A percentile compares a stretch with the other conserved stretches of the same genome.
phyloP scores from a whole-genome alignment of 2,113 vertebrate genomes.

The Barbus barbus region DNA sequence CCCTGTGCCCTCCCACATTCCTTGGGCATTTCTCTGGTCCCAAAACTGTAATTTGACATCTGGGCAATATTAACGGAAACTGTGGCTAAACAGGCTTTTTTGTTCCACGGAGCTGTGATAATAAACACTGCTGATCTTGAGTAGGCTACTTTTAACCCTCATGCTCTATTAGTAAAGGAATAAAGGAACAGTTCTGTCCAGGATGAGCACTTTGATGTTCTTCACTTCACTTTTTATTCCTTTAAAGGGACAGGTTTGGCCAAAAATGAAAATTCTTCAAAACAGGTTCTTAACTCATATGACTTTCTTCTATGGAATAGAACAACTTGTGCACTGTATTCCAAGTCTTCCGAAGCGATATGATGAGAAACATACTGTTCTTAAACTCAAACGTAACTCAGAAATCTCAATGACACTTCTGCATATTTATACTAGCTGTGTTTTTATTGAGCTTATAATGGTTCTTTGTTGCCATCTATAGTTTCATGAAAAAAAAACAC shows the following conservation, averaged over 20 bases:
- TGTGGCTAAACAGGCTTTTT: slow-evolving; percentile 48
- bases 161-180: slow-evolving; percentile 1
- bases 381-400: too few relatives aligned
- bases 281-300: neutral
- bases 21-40: slow-evolving; percentile 52
- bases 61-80: slow-evolving; percentile 54
- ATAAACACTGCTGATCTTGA: slow-evolving; percentile 43
- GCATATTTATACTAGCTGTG: too few relatives aligned
- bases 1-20: slow-evolving; percentile 57
- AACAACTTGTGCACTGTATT: too few relatives aligned
- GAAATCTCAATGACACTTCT: too few relatives aligned
- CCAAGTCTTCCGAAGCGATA: too few relatives aligned
- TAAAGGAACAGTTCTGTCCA: slow-evolving; percentile 7
- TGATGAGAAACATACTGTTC: too few relatives aligned
- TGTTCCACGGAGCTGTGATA: slow-evolving; percentile 43
- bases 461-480: too few relatives aligned
- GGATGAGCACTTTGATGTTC: slow-evolving; percentile 6
- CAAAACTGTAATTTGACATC: slow-evolving; percentile 61
- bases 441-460: too few relatives aligned
- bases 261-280: neutral
- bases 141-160: slow-evolving; percentile 25
- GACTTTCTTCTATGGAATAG: neutral
- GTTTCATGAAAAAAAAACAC: too few relatives aligned
- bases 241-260: neutral
- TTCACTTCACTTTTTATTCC: neutral